Conservation (phyloP, 2,888 invertebrate genomes). For the Cephus rjabovi region DNA sequence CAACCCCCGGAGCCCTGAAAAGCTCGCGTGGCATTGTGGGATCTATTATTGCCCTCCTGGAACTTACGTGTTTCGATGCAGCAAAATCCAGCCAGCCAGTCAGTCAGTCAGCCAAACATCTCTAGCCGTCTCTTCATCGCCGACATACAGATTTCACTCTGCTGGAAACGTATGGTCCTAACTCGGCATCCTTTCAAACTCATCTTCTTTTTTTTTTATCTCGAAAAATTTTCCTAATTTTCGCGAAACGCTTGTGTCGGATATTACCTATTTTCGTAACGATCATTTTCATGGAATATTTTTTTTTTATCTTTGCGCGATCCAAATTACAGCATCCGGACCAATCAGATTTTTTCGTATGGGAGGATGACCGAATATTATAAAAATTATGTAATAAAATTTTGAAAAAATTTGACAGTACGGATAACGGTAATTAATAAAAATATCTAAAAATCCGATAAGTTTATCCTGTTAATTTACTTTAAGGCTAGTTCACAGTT, state of each 20-base stretch:
- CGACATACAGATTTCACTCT: background rate
- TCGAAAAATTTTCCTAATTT: too few species aligned
- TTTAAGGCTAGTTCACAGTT: background rate
- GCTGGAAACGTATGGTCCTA: background rate
- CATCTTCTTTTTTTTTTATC: background rate
- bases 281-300: background rate
- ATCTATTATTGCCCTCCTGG: conserved; percentile 62
- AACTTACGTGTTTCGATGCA: conserved; percentile 55
- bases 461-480: background rate
- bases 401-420: too few species aligned
- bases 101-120: conserved; percentile 2
- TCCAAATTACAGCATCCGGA: background rate
- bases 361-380: background rate
- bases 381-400: too few species aligned
- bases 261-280: background rate
- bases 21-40: conserved; percentile 60
- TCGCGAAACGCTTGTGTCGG: too few species aligned
- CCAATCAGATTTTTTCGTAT: background rate
- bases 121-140: background rate
- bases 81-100: conserved; percentile 24
- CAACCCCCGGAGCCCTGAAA: conserved; percentile 45
- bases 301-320: background rate
- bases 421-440: background rate
- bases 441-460: background rate
- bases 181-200: background rate